Evolutionary conservation across 2,797 vertebrate species (phyloP), one percentile per base, ranked within the genome.

Genomic region (Liparis tanakae): DNA sequence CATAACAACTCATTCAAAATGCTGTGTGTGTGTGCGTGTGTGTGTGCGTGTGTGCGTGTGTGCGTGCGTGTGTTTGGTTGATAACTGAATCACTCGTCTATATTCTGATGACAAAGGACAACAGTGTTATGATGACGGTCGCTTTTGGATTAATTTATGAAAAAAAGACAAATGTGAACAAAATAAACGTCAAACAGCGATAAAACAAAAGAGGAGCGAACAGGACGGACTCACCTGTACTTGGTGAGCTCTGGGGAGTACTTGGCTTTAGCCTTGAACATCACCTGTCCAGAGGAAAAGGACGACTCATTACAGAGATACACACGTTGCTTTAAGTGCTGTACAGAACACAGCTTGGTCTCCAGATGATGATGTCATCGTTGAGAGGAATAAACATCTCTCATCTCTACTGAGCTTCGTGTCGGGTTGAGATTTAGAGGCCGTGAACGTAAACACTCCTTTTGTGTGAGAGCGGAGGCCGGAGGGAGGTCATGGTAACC

Each of bases 201-300:
- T 13, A 14, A 54, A 30, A 54, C 3, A 25, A 13, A 13, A 18
- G 25, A 25, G 6, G 1, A 54, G 15, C 10, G 12, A 30, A 1
- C 6, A 48, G 5, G 1, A 14, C 33, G 39, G 30, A 95, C 96
- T 96, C 95, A 99, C 98, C 96, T 98, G 95, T 97, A 98, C 92
- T 96, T 98, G 93, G 95, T 96, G 93, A 97, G 96, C 82, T 98
- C 98, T 65, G 96, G 96, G 46, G 96, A 97, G 91, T 97, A 98
- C 90, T 97, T 98, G 66, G 97, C 93, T 93, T 95, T 95, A 43
- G 95, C 96, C 95, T 98, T 98, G 92, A 96, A 97, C 91, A 99
- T 96, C 78, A 98, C 96, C 98, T 98, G 14, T 65, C 36, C 37
- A 79, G 63, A 76, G 25, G 25, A 22, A 57, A 56, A 9, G 0